Base-by-base conservation (phyloP, 2,113 vertebrate genomes). In the Mus spicilegus region DNA sequence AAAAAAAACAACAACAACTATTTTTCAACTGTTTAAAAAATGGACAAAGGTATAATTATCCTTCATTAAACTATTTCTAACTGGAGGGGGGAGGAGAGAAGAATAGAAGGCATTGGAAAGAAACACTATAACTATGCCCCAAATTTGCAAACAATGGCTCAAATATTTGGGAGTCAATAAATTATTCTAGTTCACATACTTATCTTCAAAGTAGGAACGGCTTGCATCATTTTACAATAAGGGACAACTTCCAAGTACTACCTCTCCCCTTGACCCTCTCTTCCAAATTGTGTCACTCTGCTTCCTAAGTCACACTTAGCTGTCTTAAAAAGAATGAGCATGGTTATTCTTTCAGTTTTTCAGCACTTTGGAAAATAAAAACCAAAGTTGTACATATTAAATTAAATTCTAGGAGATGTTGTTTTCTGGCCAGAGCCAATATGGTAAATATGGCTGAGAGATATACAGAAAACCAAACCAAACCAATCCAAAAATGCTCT, bases 381-480 rank as follows among this genome's bases (percentile, higher is more conserved):
- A 61, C 1, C 85, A 63, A 78, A 16, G 30, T 56, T 72, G 80
- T 88, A 30, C 46, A 93, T 90, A 67, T 81, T 54, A 91, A 94
- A 87, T 84, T 78, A 96, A 94, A 89, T 77, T 39, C 24, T 39
- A 94, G 7, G 13, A 86, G n/a, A 81, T 49, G 56, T 67, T 54
- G 91, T 58, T 46, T 92, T 58, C n/a, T 95, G 8, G 30, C 54
- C 24, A 96, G 36, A 92, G 30, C 26, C 95, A 20, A 16, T 78
- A 22, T 96, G 11, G 1, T 11, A 93, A 94, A 89, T 72, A 8
- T 81, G 65, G 51, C 1, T 56, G 42, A 63, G 77, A 33, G 2
- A n/a, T 90, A 6, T 56, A 61, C 14, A 93, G 1, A 39, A 69
- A 56, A 67, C 26, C 20, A 67, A 42, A 85, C 0, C 26, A 58